Percentiles rank a stretch among this genome's conserved stretches.
Conservation (phyloP, 37 sponge, comb jelly and placozoan genomes). For the Cladorhizidae sp. region DNA sequence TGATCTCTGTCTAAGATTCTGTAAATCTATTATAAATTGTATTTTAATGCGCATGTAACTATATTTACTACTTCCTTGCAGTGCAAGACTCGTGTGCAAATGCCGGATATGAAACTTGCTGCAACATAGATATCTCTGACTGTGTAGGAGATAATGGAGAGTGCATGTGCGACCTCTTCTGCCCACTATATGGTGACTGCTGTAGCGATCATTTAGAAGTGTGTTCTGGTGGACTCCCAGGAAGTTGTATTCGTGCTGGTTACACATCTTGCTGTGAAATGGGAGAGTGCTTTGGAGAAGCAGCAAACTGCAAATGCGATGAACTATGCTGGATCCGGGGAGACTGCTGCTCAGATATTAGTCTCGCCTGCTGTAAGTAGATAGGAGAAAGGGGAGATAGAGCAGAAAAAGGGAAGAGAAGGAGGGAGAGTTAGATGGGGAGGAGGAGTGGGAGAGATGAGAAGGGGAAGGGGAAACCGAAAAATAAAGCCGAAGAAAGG, state of each 20-base stretch:
- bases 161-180: conserved; percentile 23
- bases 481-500: background rate
- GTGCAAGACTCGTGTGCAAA: conserved; percentile 6
- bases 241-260: conserved; percentile 34
- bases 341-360: conserved; percentile 41
- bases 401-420: background rate
- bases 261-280: conserved; percentile 32
- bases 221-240: background rate
- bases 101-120: conserved; percentile 34
- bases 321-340: conserved; percentile 1
- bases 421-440: background rate
- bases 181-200: conserved; percentile 26
- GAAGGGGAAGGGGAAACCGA: background rate
- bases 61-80: too few species aligned
- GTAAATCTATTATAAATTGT: too few species aligned
- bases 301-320: conserved; percentile 26
- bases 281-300: conserved; percentile 16
- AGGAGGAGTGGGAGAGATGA: background rate
- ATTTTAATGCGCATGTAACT: too few species aligned
- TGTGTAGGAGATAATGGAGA: background rate
- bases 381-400: background rate
- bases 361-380: background rate
- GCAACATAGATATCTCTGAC: background rate
- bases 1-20: too few species aligned
- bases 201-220: conserved; percentile 12